phyloP scores from a whole-genome alignment of 2,797 vertebrate genomes.

The Spea hammondii region DNA sequence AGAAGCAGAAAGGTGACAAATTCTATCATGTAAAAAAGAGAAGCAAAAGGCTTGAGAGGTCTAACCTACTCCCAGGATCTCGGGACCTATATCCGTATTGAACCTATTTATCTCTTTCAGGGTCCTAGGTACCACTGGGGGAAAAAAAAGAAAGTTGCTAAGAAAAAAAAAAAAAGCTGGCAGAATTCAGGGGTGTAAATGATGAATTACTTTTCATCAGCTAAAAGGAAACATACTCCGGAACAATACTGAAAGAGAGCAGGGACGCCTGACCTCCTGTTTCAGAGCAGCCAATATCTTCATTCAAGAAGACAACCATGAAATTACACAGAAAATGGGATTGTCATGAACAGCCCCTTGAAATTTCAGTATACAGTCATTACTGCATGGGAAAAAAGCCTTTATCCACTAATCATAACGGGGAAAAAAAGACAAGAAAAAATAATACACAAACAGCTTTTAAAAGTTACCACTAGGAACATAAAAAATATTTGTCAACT shows the following conservation, averaged over 20 bases:
- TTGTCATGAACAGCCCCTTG: constrained; percentile 99
- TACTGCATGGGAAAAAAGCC: constrained; percentile 92
- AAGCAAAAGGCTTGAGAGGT: constrained; percentile 77
- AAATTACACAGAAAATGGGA: constrained; percentile 99
- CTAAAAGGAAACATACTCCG: constrained; percentile 99
- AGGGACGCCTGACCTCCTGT: constrained; percentile 98
- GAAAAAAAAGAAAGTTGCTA: constrained; percentile 80
- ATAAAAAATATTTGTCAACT: constrained; percentile 67
- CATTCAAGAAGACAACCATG: constrained; percentile 99
- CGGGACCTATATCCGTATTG: constrained; percentile 78
- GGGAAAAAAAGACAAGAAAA: constrained; percentile 74
- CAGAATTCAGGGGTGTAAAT: constrained; percentile 99
- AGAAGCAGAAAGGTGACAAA: constrained; percentile 99
- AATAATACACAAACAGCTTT: constrained; percentile 56
- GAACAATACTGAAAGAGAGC: constrained; percentile 99
- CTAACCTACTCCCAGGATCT: constrained; percentile 85
- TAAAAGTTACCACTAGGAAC: constrained; percentile 66
- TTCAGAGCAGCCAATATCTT: constrained; percentile 99
- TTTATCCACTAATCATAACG: constrained; percentile 99
- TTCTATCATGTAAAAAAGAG: constrained; percentile 89
- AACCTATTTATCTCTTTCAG: constrained; percentile 95
- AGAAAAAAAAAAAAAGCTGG: constrained; percentile 78
- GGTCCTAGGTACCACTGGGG: constrained; percentile 79
- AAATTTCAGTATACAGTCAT: constrained; percentile 99
- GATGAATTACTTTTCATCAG: constrained; percentile 98